Evolutionary conservation across 2,888 invertebrate genomes (phyloP).

Genomic region (Cabera pusaria): DNA sequence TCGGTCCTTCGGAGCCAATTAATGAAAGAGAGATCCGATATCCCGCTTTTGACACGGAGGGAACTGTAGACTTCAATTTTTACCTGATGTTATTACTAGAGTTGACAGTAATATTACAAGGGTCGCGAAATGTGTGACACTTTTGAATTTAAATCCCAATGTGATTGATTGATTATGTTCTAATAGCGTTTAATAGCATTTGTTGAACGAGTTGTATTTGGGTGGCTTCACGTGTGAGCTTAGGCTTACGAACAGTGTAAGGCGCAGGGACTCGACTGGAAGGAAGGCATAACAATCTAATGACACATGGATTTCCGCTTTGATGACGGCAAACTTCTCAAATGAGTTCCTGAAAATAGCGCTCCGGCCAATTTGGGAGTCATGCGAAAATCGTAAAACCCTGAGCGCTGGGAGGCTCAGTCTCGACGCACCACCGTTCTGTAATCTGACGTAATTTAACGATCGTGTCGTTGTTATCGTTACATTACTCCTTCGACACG

Average conservation of each 20-base stretch:
- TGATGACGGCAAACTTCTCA: slow-evolving; percentile 69
- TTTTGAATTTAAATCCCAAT: slow-evolving; percentile 56
- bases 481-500: slow-evolving; percentile 67
- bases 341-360: slow-evolving; percentile 67
- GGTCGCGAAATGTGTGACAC: slow-evolving; percentile 58
- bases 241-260: slow-evolving; percentile 13
- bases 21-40: slow-evolving; percentile 67
- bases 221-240: slow-evolving; percentile 21
- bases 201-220: slow-evolving; percentile 24
- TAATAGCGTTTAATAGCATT: slow-evolving; percentile 23
- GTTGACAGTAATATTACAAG: slow-evolving; percentile 72
- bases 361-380: slow-evolving; percentile 61
- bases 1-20: slow-evolving; percentile 60
- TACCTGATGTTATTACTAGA: slow-evolving; percentile 75
- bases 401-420: slow-evolving; percentile 42
- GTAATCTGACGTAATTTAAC: slow-evolving; percentile 66
- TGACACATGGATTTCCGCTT: slow-evolving; percentile 55
- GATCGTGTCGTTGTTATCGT: slow-evolving; percentile 63
- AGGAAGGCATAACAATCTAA: slow-evolving; percentile 39
- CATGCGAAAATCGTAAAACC: slow-evolving; percentile 75
- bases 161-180: slow-evolving; percentile 23
- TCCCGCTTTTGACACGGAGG: slow-evolving; percentile 51
- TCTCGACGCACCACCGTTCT: slow-evolving; percentile 53
- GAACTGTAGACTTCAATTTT: slow-evolving; percentile 63
- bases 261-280: no score